A percentile compares a stretch with the other conserved stretches of the same genome.
Conservation (phyloP, 2,888 invertebrate genomes). For the Amblyteles armatorius region DNA sequence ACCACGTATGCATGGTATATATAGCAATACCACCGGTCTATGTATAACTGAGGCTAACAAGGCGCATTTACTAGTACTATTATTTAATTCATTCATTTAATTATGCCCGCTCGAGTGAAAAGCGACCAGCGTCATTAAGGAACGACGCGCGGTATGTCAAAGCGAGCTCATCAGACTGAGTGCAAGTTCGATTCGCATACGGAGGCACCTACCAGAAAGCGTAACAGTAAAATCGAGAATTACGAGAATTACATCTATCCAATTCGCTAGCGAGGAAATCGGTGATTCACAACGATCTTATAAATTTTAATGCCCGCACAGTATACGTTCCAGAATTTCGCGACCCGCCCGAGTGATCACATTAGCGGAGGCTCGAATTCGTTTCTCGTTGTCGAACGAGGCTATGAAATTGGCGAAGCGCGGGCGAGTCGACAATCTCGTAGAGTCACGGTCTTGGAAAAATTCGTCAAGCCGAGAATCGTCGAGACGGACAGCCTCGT, state of each 20-base stretch:
- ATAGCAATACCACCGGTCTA: too few species aligned
- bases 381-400: background rate
- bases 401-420: constrained; percentile 7
- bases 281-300: background rate
- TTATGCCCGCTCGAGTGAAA: too few species aligned
- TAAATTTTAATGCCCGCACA: background rate
- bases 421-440: constrained; percentile 12
- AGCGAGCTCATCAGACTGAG: constrained; percentile 21
- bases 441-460: background rate
- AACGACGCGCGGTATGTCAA: background rate
- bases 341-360: background rate
- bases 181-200: constrained; percentile 17
- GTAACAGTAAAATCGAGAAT: background rate
- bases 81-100: too few species aligned
- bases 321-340: background rate
- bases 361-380: background rate
- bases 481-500: constrained; percentile 50
- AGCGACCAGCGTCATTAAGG: constrained; percentile 19
- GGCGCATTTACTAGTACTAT: too few species aligned
- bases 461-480: constrained; percentile 29
- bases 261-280: background rate
- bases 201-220: background rate
- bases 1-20: too few species aligned
- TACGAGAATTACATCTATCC: constrained; percentile 20
- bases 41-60: too few species aligned